Base-by-base conservation (phyloP, 2,113 vertebrate genomes). In the Sylvicapra grimmia region DNA sequence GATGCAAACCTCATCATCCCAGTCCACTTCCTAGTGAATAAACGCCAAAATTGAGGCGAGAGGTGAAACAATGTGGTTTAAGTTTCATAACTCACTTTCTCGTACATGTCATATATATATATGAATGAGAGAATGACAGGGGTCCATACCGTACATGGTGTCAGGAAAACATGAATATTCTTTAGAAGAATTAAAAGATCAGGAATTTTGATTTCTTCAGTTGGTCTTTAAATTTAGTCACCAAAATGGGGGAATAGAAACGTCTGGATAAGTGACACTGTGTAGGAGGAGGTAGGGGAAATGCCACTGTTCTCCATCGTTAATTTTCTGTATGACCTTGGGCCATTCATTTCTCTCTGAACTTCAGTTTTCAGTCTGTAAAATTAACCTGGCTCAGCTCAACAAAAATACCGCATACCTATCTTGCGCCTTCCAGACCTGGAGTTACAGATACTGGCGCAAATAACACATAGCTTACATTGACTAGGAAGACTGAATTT, bases 201-300 rank as follows among this genome's bases (percentile, higher is more conserved):
- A 92, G 29, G 31, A 92, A 59, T 51, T 44, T 18, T 84, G 25
- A 80, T 89, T 89, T 89, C 19, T 40, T 51, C 51, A 88, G 16
- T 51, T 49, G 16, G 5, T 56, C 47, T 93, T 93, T 86, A 31
- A 95, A 93, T 44, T 63, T 14, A 84, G 8, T 96, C 68, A 92
- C 36, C 47, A 33, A 36, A 75, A 23, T 80, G 29, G 11, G 27
- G 10, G 44, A 72, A 33, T 0, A 13, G 15, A 65, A 92, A 93
- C 33, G 11, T 92, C 33, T 49, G 27, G 27, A 90, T 44, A 58
- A 59, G 82, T 40, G n/a, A 33, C 44, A 72, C 5, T 18, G 14
- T 6, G 0, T 6, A 72, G 6, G 21, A 15, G 9, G 8, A 29
- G 12, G 12, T 1, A 79, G 36, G 5, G 33, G 8, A 84, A n/a